These are phyloP conservation scores for Euschistus heros DNA, from an alignment of 1,140 invertebrate species.

Conservation along the genomic window DNA sequence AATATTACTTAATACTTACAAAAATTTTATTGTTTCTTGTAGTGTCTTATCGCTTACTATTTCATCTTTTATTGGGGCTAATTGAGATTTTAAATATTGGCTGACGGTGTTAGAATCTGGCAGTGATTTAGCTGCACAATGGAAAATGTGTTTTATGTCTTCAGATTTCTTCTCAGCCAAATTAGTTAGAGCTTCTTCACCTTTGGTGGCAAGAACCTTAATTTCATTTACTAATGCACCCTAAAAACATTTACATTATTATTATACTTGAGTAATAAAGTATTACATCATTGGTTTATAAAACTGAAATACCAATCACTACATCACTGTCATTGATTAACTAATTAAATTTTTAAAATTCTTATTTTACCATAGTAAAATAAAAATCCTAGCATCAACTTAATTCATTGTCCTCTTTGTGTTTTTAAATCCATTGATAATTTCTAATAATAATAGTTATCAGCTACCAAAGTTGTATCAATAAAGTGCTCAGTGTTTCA, in stretches of 20 bases:
- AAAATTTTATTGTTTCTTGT: conserved; percentile 48
- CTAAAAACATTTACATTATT: not conserved
- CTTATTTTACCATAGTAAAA: no score
- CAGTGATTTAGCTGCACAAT: not conserved
- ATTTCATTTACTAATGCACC: not conserved
- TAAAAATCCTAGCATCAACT: no score
- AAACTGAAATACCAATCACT: no score
- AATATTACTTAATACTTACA: conserved; percentile 40
- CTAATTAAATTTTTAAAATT: no score
- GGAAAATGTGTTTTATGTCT: not conserved
- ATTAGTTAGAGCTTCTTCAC: not conserved
- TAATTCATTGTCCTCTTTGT: no score
- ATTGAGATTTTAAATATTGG: conserved; percentile 34
- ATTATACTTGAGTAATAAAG: no score
- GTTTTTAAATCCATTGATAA: no score
- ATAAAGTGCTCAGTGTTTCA: not conserved
- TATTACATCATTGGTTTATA: no score
- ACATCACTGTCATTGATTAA: no score
- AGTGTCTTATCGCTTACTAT: conserved; percentile 51
- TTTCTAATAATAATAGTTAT: no score
- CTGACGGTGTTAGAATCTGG: not conserved
- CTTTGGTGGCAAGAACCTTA: not conserved
- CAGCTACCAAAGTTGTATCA: not conserved
- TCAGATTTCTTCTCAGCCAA: not conserved
- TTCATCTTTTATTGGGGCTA: conserved; percentile 50